Base-by-base conservation (phyloP, 2,113 vertebrate species). In the Tenebrosternarchus preto region DNA sequence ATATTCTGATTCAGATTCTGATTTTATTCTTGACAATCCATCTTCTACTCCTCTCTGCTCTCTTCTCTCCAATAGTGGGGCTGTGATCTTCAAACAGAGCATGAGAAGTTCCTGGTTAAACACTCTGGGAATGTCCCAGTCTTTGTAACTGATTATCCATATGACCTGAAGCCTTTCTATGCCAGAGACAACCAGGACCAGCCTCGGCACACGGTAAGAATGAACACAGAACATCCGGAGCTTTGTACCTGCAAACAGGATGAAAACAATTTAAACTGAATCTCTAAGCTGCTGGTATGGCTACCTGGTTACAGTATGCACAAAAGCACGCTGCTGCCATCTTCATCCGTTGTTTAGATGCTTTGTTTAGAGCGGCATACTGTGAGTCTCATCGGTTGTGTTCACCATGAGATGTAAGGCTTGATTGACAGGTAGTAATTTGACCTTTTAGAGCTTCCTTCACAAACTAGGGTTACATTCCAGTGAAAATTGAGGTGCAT, bases 81-180 rank as follows among this genome's bases (percentile, higher is more conserved):
- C 43, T 90, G 89, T 84, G 95, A 99, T 90, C 93, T 99, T 79
- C 95, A 96, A 73, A 96, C 93, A 0, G 96, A 99, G 71, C 98
- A 99, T 19, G 98, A 99, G 85, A 97, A 96, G 86, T 95, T 95
- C 90, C 89, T 99, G 85, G 95, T 98, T 82, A 92, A 93, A 89
- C 94, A 99, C 85, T 98, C 96, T 31, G 96, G 96, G 16, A 88
- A 93, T 39, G 16, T 94, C 80, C 98, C 97, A 0, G 91, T 99
- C 63, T 99, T 99, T 85, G 93, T 99, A 81, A 90, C 94, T 60
- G 93, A 98, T 91, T 99, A 98, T 83, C 98, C 97, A 0, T 94
- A 94, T 0, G 87, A 93, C 63, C 93, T 99, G 27, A 99, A 99
- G 88, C 97, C 98, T 7, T 99, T 99, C 91, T 99, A 99, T 79